A percentile compares a stretch with the other conserved stretches of the same genome.
Conservation (phyloP, 2,113 vertebrate genomes). For the Aspidoscelis tigris region DNA sequence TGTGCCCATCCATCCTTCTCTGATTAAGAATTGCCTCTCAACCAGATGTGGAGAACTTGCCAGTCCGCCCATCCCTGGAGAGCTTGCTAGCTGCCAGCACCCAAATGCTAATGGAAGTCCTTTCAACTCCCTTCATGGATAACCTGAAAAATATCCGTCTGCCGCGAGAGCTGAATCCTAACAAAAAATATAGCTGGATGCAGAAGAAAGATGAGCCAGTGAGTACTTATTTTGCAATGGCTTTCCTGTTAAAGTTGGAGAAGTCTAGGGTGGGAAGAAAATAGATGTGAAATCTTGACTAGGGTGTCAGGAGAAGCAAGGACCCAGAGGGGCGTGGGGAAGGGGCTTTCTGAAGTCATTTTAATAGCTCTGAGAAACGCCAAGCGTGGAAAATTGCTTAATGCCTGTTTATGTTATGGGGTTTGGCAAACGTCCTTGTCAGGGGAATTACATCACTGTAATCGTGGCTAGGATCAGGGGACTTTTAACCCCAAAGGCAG, state of each 20-base stretch:
- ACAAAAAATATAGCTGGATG: constrained; percentile 99
- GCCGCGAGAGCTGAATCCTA: constrained; percentile 88
- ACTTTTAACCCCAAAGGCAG: no score
- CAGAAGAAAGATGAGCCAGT: constrained; percentile 93
- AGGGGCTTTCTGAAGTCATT: not conserved
- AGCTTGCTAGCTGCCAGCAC: constrained; percentile 90
- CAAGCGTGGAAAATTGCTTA: no score
- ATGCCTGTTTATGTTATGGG: no score
- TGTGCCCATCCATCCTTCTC: not conserved
- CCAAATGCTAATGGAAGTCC: constrained; percentile 91
- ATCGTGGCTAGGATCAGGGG: no score
- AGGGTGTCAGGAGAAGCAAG: not conserved
- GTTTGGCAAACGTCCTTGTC: no score
- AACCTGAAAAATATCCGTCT: constrained; percentile 86
- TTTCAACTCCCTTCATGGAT: constrained; percentile 81
- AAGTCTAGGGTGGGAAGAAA: not conserved
- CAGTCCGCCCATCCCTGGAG: constrained; percentile 83
- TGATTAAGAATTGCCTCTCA: not conserved
- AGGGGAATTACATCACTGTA: no score
- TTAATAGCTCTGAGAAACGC: not conserved
- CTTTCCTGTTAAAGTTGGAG: not conserved
- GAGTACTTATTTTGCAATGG: constrained; percentile 51
- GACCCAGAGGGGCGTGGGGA: no score
- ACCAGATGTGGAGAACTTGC: constrained; percentile 69
- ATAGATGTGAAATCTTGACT: not conserved